phyloP scores from a whole-genome alignment of 2,797 vertebrate genomes.

The Pipistrellus nathusii region DNA sequence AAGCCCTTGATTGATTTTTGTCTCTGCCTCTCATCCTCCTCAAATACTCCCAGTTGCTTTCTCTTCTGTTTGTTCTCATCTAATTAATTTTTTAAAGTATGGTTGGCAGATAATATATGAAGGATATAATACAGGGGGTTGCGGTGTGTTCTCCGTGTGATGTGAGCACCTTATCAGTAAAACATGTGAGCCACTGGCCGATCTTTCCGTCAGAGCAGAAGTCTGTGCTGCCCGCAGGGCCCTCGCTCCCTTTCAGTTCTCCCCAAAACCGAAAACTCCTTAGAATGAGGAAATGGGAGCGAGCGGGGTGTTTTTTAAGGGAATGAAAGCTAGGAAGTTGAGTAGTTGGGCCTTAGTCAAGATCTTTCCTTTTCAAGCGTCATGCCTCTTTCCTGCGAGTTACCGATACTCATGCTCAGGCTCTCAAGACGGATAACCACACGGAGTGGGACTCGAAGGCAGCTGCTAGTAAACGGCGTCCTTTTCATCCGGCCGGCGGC shows the following conservation, averaged over 20 bases:
- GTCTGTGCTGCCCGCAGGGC: background rate
- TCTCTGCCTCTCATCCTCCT: background rate
- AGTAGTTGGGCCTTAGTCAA: slow-evolving; percentile 37
- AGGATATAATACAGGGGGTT: slow-evolving; percentile 29
- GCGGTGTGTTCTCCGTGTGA: background rate
- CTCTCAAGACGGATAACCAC: slow-evolving; percentile 35
- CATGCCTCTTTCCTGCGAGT: slow-evolving; percentile 2
- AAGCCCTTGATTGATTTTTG: background rate
- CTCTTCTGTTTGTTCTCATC: slow-evolving; percentile 30
- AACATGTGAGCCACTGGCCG: background rate
- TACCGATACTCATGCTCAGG: slow-evolving; percentile 35
- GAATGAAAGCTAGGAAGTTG: slow-evolving; percentile 13
- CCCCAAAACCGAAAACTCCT: background rate
- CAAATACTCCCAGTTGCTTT: background rate
- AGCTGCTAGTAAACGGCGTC: background rate
- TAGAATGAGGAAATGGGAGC: slow-evolving; percentile 19
- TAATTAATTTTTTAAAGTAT: background rate
- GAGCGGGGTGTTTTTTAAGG: background rate
- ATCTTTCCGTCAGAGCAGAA: background rate
- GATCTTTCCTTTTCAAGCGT: slow-evolving; percentile 46
- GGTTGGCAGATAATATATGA: slow-evolving; percentile 23
- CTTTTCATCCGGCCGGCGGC: background rate
- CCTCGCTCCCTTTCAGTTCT: background rate
- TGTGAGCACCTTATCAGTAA: background rate
- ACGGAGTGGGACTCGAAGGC: background rate